Evolutionary conservation across 2,113 vertebrate genomes (phyloP).

Genomic region (Lepidothrix coronata): DNA sequence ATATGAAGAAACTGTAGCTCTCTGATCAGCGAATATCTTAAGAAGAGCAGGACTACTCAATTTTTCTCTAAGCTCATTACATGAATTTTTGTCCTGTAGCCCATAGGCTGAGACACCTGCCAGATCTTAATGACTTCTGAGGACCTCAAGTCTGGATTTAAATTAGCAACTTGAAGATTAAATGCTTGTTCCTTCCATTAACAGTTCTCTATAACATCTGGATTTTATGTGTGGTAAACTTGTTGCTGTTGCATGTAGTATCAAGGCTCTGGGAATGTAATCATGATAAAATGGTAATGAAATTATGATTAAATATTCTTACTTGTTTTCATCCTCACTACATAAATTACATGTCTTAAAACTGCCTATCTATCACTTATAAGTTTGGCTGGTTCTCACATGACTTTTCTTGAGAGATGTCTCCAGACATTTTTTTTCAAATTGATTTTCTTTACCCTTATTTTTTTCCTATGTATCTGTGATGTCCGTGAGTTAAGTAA

Average conservation of each 20-base stretch:
- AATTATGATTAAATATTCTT: constrained; percentile 21
- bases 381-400: constrained; percentile 21
- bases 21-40: background rate
- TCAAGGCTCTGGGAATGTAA: background rate
- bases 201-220: background rate
- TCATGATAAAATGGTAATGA: background rate
- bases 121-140: background rate
- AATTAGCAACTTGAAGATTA: background rate
- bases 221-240: background rate
- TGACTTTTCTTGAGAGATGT: background rate
- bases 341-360: constrained; percentile 7
- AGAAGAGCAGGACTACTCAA: background rate
- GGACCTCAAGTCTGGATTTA: background rate
- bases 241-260: background rate
- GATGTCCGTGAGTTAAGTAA: background rate
- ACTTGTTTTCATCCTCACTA: constrained; percentile 19
- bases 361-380: constrained; percentile 26
- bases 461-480: background rate
- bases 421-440: constrained; percentile 25
- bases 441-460: constrained; percentile 1
- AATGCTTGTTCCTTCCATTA: background rate
- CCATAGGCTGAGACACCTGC: background rate
- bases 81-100: background rate
- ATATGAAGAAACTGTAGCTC: background rate
- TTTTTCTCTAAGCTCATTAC: background rate